Evolutionary conservation across 2,797 vertebrate genomes (phyloP), one percentile per base, ranked within the genome.

Genomic region (Ibycter americanus): DNA sequence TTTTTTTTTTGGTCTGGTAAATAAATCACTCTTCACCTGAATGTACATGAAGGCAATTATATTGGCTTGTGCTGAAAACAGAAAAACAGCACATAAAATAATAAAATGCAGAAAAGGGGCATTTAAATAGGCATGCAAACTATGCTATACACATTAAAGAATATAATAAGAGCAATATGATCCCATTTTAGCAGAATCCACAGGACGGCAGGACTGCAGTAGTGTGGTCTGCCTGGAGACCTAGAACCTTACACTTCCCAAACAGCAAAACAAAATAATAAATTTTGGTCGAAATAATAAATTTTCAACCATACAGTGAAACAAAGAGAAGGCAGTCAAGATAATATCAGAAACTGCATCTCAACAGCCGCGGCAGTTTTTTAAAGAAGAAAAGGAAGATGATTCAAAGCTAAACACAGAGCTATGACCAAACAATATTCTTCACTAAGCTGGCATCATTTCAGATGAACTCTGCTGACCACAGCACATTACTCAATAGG

Each of bases 11-110:
- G 6, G 4, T 63, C 63, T 68, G 38, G 40, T 46, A 76, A 71
- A 12, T 83, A 95, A 97, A 94, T 76, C 22, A 83, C 88, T 94
- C 91, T 72, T 92, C 84, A 89, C 47, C 59, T 81, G 56, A 68
- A 94, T 79, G 31, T 82, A 74, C 15, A 38, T 36, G 67, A 76
- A 86, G 76, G 19, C 54, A 84, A 88, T 78, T 88, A 92, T 26
- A 59, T 14, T 52, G 38, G 26, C 13, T 90, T 12, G 0, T 93
- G 40, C n/a, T 68, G 73, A 91, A 95, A 90, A 62, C 42, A 83
- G 80, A 68, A 92, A 91, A 91, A 18, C 15, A 78, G 51, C 40
- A 84, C 42, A n/a, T 47, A 79, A 87, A 90, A 65, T 40, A 65
- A 88, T 10, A 90, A 73, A 86, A 4, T 92, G 52, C 29, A 90